Evolutionary conservation across 2,888 invertebrate genomes (phyloP).

Genomic region (Ormyrus thymus): DNA sequence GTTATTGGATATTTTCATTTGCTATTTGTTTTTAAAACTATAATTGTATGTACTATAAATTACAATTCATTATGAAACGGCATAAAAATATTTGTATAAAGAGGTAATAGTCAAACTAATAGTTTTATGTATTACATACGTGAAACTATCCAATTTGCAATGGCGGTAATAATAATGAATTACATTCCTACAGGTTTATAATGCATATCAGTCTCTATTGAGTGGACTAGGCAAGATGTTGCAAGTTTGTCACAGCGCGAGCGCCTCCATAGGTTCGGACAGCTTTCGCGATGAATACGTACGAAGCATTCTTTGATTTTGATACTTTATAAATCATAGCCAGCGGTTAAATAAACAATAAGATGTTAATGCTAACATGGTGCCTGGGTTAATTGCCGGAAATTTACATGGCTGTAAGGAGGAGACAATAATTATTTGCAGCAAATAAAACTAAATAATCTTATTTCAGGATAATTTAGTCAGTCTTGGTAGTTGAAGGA

Average conservation of each 20-base stretch:
- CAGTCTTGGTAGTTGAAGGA: slow-evolving; percentile 22
- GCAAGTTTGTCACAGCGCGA: slow-evolving; percentile 80
- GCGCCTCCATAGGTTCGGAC: slow-evolving; percentile 61
- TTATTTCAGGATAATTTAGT: slow-evolving; percentile 45
- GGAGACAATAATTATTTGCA: slow-evolving; percentile 46
- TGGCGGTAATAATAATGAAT: slow-evolving; percentile 47
- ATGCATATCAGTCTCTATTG: slow-evolving; percentile 81
- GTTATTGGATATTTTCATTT: slow-evolving; percentile 40
- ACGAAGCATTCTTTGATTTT: slow-evolving; percentile 64
- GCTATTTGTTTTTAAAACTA: background rate
- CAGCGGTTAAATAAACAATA: slow-evolving; percentile 55
- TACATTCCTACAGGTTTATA: slow-evolving; percentile 78
- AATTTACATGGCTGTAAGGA: slow-evolving; percentile 41
- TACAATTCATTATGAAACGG: background rate
- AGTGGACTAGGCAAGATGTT: slow-evolving; percentile 82
- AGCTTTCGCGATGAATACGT: slow-evolving; percentile 69
- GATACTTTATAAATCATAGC: slow-evolving; percentile 62
- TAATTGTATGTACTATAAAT: background rate
- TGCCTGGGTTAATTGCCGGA: slow-evolving; percentile 66
- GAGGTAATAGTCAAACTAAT: background rate
- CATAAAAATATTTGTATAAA: background rate
- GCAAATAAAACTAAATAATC: slow-evolving; percentile 44
- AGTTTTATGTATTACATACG: slow-evolving; percentile 1
- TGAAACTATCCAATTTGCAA: slow-evolving; percentile 38
- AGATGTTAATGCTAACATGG: slow-evolving; percentile 68